Percentiles rank a stretch among this genome's conserved stretches.
Conservation (phyloP, 2,888 invertebrate genomes). For the Acanthosepion esculentum region DNA sequence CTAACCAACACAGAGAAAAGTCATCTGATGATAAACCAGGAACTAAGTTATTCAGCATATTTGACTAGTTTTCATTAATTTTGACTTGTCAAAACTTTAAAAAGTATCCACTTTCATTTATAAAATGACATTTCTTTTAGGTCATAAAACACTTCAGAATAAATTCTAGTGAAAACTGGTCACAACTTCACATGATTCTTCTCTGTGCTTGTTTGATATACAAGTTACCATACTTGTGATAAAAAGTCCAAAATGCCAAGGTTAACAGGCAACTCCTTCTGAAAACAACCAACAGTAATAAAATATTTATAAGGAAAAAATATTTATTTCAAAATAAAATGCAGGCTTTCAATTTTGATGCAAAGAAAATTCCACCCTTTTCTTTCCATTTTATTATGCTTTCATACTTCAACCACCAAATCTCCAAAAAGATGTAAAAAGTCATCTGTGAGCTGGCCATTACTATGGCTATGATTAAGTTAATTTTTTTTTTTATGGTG, state of each 20-base stretch:
- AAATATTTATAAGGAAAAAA: neutral
- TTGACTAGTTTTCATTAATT: too few species aligned
- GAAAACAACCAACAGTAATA: neutral
- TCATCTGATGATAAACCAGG: constrained; percentile 13
- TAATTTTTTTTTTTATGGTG: too few species aligned
- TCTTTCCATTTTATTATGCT: neutral
- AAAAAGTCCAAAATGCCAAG: neutral
- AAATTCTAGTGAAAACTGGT: neutral
- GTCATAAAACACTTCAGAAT: too few species aligned
- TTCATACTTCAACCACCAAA: neutral
- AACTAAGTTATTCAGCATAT: neutral
- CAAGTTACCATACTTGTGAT: neutral
- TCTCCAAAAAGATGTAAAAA: neutral
- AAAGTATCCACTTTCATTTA: too few species aligned
- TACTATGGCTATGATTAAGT: too few species aligned
- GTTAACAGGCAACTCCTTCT: neutral
- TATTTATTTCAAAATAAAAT: neutral
- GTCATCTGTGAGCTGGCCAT: neutral
- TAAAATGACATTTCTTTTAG: too few species aligned
- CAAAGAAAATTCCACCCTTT: neutral
- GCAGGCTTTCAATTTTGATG: neutral
- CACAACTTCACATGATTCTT: neutral
- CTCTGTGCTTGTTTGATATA: neutral
- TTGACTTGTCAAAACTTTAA: too few species aligned
- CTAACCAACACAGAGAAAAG: neutral